These are phyloP conservation scores for Isichthys henryi DNA, from an alignment of 2,113 vertebrate genomes.

Conservation along the genomic window DNA sequence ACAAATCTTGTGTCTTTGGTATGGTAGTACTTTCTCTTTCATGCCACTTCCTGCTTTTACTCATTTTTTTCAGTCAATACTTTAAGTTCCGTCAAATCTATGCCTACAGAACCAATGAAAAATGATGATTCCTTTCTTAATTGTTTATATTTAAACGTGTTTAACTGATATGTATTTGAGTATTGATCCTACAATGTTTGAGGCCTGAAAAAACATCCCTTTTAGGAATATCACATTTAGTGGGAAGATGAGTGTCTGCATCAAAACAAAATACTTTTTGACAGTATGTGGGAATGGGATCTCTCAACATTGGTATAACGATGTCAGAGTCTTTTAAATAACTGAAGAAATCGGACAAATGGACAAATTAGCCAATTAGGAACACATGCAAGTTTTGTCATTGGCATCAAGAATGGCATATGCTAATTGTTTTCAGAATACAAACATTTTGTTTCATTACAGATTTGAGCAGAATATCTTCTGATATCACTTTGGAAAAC, in stretches of 20 bases:
- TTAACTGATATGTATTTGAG: not conserved
- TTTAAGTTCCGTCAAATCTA: not conserved
- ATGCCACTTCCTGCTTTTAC: not conserved
- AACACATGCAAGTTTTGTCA: not conserved
- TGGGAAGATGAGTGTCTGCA: not conserved
- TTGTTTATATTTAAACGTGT: not conserved
- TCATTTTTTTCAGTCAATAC: not conserved
- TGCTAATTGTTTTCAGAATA: not conserved
- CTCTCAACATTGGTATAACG: not conserved
- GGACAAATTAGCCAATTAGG: not conserved
- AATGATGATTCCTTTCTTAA: not conserved
- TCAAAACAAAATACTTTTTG: not conserved
- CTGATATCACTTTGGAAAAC: conserved; percentile 1
- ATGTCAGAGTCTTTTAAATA: not conserved
- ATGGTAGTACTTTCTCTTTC: not conserved
- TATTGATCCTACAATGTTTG: not conserved
- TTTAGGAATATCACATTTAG: not conserved
- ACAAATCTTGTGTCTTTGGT: not conserved
- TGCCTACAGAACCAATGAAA: not conserved
- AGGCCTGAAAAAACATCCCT: not conserved
- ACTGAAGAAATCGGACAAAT: not conserved
- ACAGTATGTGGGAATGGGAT: not conserved
- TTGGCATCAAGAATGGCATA: not conserved
- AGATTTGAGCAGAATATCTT: not conserved
- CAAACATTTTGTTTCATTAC: not conserved